phyloP scores from a whole-genome alignment of 2,113 vertebrate species.

The Malurus alboscapulatus region DNA sequence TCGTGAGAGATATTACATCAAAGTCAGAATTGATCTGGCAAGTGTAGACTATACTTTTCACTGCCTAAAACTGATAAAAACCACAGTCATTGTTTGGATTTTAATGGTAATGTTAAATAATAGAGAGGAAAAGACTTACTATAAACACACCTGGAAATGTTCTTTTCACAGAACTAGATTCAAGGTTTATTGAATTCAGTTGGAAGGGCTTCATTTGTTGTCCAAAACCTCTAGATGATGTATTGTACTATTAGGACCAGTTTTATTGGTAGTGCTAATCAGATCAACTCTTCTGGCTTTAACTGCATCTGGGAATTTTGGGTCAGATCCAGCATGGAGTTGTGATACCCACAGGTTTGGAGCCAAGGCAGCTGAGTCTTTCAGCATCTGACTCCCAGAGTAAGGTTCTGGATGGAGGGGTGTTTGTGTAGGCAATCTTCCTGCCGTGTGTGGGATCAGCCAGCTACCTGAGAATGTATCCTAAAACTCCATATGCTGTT shows the following conservation, averaged over 20 bases:
- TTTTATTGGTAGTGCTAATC: neutral
- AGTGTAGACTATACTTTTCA: neutral
- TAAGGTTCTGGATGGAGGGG: neutral
- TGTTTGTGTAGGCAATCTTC: neutral
- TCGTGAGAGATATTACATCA: neutral
- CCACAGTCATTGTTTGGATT: neutral
- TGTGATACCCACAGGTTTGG: neutral
- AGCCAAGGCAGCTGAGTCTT: neutral
- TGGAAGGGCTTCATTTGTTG: neutral
- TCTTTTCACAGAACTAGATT: neutral
- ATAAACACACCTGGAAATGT: neutral
- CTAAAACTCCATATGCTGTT: neutral
- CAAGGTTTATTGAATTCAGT: neutral
- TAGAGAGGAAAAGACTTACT: neutral
- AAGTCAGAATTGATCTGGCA: neutral
- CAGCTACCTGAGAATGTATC: neutral
- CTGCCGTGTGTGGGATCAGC: neutral
- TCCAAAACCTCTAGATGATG: neutral
- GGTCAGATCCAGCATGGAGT: neutral
- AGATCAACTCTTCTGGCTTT: neutral
- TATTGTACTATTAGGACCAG: neutral
- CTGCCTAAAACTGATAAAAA: neutral
- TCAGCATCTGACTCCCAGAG: neutral
- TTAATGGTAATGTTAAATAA: neutral
- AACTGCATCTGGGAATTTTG: neutral